Evolutionary conservation across 1,140 invertebrate genomes (phyloP).

Genomic region (Camponotus floridanus): DNA sequence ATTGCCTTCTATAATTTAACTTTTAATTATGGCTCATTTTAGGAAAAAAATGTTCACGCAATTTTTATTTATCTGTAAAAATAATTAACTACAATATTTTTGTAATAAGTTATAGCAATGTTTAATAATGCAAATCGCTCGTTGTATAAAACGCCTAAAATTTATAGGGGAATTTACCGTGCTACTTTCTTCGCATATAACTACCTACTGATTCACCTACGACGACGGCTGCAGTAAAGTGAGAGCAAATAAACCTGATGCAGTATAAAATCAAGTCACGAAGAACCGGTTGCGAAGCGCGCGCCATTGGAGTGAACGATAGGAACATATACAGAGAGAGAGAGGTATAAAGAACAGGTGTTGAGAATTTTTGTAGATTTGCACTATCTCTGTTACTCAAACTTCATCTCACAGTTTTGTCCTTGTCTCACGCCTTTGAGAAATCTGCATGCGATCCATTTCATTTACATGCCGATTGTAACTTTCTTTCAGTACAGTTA

Average conservation of each 20-base stretch:
- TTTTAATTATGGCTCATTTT: neutral
- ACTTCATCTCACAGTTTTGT: neutral
- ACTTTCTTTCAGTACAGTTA: neutral
- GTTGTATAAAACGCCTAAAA: neutral
- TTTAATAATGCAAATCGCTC: neutral
- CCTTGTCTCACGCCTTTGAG: neutral
- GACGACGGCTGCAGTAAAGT: conserved; percentile 3
- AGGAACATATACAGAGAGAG: conserved; percentile 15
- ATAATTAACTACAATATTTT: neutral
- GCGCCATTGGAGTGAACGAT: conserved; percentile 12
- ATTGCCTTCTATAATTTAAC: neutral
- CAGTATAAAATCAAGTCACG: conserved; percentile 71
- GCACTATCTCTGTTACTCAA: neutral
- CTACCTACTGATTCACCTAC: conserved; percentile 63
- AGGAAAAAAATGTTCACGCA: neutral
- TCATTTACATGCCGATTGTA: conserved; percentile 2
- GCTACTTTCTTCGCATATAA: conserved; percentile 64
- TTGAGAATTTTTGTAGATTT: conserved; percentile 56
- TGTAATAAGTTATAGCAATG: neutral
- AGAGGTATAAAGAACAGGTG: conserved; percentile 69
- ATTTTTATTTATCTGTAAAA: neutral
- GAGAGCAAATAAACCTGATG: conserved; percentile 59
- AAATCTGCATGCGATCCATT: conserved; percentile 7
- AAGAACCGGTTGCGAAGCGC: conserved; percentile 71
- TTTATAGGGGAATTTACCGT: conserved; percentile 42